These are phyloP conservation scores for Dysdera silvatica DNA, from an alignment of 1,140 invertebrate species.

Conservation along the genomic window DNA sequence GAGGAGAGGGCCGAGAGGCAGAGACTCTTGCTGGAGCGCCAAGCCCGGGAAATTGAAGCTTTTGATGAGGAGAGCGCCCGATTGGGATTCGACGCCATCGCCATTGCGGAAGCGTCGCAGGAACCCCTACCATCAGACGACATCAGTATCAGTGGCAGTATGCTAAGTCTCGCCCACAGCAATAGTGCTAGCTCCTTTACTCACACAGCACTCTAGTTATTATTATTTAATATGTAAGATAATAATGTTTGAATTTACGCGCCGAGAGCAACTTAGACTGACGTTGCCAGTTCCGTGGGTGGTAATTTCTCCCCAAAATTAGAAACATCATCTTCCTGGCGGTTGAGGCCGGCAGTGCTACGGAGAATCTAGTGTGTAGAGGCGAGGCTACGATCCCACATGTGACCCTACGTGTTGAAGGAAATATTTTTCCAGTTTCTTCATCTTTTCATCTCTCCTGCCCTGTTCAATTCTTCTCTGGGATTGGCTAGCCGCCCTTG, in stretches of 20 bases:
- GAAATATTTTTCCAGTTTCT: too few relatives aligned
- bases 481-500: too few relatives aligned
- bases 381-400: neutral
- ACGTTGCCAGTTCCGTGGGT: neutral
- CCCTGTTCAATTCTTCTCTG: too few relatives aligned
- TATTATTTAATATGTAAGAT: neutral
- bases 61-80: conserved; percentile 90
- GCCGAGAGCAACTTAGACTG: neutral
- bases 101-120: conserved; percentile 77
- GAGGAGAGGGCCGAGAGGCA: conserved; percentile 81
- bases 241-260: neutral
- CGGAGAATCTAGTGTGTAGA: neutral
- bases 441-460: too few relatives aligned
- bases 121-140: conserved; percentile 73
- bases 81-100: conserved; percentile 79
- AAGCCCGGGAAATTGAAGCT: conserved; percentile 77
- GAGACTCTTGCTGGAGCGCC: conserved; percentile 74
- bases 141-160: conserved; percentile 80
- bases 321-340: neutral
- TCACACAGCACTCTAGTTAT: conserved; percentile 31
- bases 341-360: neutral
- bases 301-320: neutral
- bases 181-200: conserved; percentile 56
- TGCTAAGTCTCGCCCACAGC: conserved; percentile 86
- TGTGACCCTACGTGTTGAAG: too few relatives aligned